Conservation (phyloP, 35 echinoderm and acorn worm species). For the Ophiothrix spiculata region DNA sequence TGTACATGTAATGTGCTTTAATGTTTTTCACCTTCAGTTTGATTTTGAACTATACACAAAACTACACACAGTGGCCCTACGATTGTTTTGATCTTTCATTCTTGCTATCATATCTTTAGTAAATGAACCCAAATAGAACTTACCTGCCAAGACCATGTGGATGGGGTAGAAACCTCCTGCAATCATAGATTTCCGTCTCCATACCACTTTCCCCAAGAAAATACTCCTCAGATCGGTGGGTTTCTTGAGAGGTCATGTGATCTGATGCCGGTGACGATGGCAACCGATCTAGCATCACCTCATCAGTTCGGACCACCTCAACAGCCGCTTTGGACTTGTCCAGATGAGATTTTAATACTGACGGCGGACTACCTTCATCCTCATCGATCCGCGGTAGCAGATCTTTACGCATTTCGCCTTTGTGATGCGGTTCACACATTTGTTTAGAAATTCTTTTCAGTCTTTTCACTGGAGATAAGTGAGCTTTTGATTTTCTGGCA, state of each 20-base stretch:
- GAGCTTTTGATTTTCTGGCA: neutral
- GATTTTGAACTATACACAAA: too few species aligned
- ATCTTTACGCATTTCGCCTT: neutral
- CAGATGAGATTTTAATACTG: neutral
- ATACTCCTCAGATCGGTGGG: constrained; percentile 41
- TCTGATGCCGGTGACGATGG: constrained; percentile 54
- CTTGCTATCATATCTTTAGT: too few species aligned
- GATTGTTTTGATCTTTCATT: too few species aligned
- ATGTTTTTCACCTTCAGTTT: too few species aligned
- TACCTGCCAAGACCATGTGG: constrained; percentile 39
- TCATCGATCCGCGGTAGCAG: neutral
- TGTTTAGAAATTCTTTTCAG: neutral
- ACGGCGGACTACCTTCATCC: neutral
- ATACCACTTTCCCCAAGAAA: constrained; percentile 34
- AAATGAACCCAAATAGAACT: too few species aligned
- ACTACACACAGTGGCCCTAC: too few species aligned
- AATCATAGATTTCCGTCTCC: constrained; percentile 74
- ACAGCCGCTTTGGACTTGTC: constrained; percentile 9
- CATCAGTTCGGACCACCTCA: constrained; percentile 20
- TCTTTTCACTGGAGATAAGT: neutral
- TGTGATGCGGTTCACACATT: neutral
- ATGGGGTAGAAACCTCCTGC: constrained; percentile 56
- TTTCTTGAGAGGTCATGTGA: constrained; percentile 19
- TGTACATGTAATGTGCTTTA: too few species aligned
- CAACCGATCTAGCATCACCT: constrained; percentile 21